Evolutionary conservation across 2,113 vertebrate species (phyloP).

Genomic region (Condylura cristata): DNA sequence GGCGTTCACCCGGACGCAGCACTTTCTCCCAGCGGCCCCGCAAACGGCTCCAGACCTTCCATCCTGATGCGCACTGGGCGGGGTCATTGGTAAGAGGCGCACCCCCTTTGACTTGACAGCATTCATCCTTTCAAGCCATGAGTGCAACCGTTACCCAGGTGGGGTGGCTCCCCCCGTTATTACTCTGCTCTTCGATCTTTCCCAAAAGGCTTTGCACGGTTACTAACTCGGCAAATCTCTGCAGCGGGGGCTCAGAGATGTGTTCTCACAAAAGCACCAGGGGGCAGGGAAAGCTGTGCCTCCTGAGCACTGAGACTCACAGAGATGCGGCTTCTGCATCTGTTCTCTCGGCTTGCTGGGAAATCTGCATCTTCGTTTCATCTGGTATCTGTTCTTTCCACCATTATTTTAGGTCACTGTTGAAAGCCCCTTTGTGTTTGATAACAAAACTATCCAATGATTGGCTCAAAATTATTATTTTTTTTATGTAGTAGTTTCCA

Average conservation of each 20-base stretch:
- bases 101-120: background rate
- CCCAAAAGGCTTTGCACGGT: background rate
- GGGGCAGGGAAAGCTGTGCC: background rate
- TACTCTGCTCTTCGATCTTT: background rate
- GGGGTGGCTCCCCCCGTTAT: background rate
- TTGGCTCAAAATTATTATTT: background rate
- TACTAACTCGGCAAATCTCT: background rate
- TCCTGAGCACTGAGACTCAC: background rate
- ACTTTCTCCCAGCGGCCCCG: background rate
- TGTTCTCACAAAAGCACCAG: conserved; percentile 34
- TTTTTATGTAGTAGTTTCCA: background rate
- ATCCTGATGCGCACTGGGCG: background rate
- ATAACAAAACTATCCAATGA: background rate
- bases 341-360: background rate
- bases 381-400: background rate
- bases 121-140: background rate
- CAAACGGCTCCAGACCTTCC: background rate
- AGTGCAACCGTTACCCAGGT: background rate
- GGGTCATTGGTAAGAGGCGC: background rate
- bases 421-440: background rate
- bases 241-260: background rate
- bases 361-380: background rate
- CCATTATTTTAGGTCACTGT: background rate
- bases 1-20: background rate
- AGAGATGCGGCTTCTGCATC: background rate